Evolutionary conservation across 2,113 vertebrate genomes (phyloP).

Genomic region (Phaethornis superciliosus): DNA sequence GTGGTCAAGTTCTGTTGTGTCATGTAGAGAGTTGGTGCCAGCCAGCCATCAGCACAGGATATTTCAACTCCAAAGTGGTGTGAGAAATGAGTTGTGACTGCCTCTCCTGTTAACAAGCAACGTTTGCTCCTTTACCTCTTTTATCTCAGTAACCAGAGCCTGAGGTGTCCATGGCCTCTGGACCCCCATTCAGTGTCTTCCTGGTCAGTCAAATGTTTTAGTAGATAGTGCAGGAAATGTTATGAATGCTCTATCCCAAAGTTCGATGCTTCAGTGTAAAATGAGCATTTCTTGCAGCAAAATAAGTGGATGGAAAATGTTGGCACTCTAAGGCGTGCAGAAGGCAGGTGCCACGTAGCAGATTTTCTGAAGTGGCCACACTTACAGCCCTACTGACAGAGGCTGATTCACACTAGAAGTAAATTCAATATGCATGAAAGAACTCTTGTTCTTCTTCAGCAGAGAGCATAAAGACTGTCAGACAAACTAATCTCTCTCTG

Average conservation of each 20-base stretch:
- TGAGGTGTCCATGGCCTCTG: neutral
- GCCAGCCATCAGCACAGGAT: neutral
- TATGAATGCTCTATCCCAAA: neutral
- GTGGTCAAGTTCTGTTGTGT: neutral
- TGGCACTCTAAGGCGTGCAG: neutral
- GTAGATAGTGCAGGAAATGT: neutral
- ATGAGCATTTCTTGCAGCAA: neutral
- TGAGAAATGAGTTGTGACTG: neutral
- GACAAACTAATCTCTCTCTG: conserved; percentile 36
- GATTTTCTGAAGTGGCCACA: neutral
- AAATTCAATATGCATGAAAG: conserved; percentile 8
- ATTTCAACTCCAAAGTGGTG: neutral
- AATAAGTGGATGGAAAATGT: neutral
- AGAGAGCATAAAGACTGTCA: conserved; percentile 5
- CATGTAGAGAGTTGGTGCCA: neutral
- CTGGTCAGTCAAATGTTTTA: rapidly evolving
- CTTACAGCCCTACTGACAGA: neutral
- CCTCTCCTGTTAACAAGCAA: neutral
- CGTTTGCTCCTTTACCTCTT: neutral
- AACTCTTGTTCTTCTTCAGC: conserved; percentile 20
- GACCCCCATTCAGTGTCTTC: rapidly evolving
- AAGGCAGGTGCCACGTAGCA: neutral
- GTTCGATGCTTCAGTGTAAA: neutral
- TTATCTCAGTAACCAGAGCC: neutral
- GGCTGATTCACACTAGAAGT: neutral